These are phyloP conservation scores for Lytechinus pictus DNA, from an alignment of 35 echinoderm and acorn worm species.

Conservation along the genomic window DNA sequence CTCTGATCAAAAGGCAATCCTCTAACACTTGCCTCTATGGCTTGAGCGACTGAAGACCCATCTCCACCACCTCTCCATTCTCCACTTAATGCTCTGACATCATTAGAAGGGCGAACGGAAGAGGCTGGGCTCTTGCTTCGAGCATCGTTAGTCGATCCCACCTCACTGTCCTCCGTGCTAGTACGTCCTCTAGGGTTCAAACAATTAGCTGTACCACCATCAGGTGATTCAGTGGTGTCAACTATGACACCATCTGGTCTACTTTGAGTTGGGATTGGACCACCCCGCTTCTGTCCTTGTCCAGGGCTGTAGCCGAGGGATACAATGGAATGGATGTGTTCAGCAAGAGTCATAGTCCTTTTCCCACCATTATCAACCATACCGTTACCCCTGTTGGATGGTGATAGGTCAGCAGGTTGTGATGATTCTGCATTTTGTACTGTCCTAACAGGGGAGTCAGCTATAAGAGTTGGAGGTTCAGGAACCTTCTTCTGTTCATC, in stretches of 20 bases:
- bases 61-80: slow-evolving; percentile 26
- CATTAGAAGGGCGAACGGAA: slow-evolving; percentile 31
- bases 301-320: slow-evolving; percentile 61
- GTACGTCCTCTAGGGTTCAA: background rate
- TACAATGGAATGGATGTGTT: slow-evolving; percentile 72
- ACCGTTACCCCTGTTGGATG: background rate
- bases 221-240: slow-evolving; percentile 53
- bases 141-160: slow-evolving; percentile 68
- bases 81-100: background rate
- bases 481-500: slow-evolving; percentile 14
- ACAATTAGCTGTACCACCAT: slow-evolving; percentile 32
- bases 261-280: background rate
- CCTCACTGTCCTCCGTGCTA: slow-evolving; percentile 63
- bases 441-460: background rate
- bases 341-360: slow-evolving; percentile 65
- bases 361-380: slow-evolving; percentile 27
- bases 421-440: slow-evolving; percentile 21
- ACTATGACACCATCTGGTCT: background rate
- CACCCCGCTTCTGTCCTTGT: slow-evolving; percentile 29
- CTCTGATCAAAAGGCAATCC: slow-evolving; percentile 32
- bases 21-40: slow-evolving; percentile 27
- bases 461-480: background rate
- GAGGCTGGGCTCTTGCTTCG: slow-evolving; percentile 53
- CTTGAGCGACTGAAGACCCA: slow-evolving; percentile 41
- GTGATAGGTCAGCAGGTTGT: background rate